Base-by-base conservation (phyloP, 2,888 invertebrate species). In the Nomada fucata region DNA sequence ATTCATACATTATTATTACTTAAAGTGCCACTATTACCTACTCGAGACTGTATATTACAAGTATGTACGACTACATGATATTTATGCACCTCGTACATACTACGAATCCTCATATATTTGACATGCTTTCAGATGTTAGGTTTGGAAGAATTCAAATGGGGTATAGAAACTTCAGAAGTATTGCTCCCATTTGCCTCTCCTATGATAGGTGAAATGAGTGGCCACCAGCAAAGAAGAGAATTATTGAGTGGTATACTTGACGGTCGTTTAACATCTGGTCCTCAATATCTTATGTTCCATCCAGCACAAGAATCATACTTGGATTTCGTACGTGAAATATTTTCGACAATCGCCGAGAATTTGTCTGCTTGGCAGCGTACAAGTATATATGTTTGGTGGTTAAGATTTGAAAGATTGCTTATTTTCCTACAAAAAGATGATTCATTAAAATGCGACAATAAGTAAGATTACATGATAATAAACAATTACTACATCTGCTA, bases 241-340 rank as follows among this genome's bases (percentile, higher is more conserved):
- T 78, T 93, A 42, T 76, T 93, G 18, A 82, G 79, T 60, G 90
- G 90, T 50, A 86, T 93, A 76, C 85, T 93, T 2, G 91, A 92
- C 64, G 91, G 92, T 60, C 92, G 94, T 85, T 92, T 96, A 85
- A 94, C 94, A 13, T 95, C 95, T 0, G 95, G 95, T 23, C 96
- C 96, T 11, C 95, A 95, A 82, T 96, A 95, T 89, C 88, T 96
- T 29, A 94, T 94, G 81, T 94, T 94, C 29, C 94, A 95, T 70
- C 95, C 96, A n/a, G 96, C 96, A 0, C 95, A 95, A 89, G 96
- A 96, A 86, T 94, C 95, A 29, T 96, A 95, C 88, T 91, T 95
- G 36, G 94, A 94, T 60, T 95, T 95, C 86, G 89, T 96, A 1
- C 92, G 95, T 29, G 93, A 94, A 20, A 91, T 95, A 52, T 94